Evolutionary conservation across 2,888 invertebrate genomes (phyloP), one percentile per base, ranked within the genome.

Genomic region (Neoscelio sp.): DNA sequence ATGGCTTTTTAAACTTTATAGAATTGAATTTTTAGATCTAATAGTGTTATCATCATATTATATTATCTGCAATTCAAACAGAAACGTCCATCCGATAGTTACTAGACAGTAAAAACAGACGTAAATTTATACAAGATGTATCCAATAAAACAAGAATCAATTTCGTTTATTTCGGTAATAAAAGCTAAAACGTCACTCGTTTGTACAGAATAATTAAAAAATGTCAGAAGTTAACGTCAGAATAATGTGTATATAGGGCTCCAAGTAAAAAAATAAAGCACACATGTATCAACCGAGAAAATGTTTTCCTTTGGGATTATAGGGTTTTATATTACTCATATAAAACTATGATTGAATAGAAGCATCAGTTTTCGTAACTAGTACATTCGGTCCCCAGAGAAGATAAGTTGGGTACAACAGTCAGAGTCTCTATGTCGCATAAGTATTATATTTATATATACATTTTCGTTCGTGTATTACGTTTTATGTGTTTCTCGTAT

Each of bases 331-430:
- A 30, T 60, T 30, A 20, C 26, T 48, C 2, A 17, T 7, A 58
- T 38, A 38, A 68, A 68, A 46, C 33, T 46, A 56, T 48, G 38
- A 68, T 54, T 52, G 54, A 50, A 67, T 54, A 18, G 30, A 28
- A 54, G 44, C 42, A 67, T 52, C 64, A 20, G 50, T 52, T 65
- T 50, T 50, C 23, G 10, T 28, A 40, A 40, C 35, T 23, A 23
- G 46, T 46, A 56, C 30, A 56, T 38, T 13, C 3, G 23, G 1
- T 46, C 60, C 44, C 20, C 12, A 23, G 46, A 48, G 62, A 48
- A 44, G 23, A 60, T 33, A 33, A 60, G 44, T 28, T 23, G 28
- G 28, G 18, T 52, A 33, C 15, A 52, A 52, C 30, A 18, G 23
- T 5, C 50, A 52, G 6, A 33, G 50, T 5, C 33, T 30, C 20